These are phyloP conservation scores for Aviceda cuculoides DNA, from an alignment of 2,797 vertebrate genomes.

Conservation along the genomic window DNA sequence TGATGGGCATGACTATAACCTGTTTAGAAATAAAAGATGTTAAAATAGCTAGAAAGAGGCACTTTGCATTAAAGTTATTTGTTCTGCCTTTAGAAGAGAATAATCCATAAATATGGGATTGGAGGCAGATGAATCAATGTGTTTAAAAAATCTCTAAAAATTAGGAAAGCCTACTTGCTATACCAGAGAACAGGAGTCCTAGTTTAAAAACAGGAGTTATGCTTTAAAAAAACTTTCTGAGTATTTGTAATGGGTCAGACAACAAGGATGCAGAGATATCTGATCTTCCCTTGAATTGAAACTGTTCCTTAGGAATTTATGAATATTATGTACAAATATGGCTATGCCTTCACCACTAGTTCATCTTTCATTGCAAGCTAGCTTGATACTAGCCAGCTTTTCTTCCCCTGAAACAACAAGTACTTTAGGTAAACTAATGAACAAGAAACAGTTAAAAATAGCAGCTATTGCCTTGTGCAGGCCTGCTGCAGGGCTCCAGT, in stretches of 20 bases:
- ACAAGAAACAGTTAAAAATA: background rate
- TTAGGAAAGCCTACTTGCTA: background rate
- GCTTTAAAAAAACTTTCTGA: background rate
- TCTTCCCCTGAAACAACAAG: background rate
- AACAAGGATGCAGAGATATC: background rate
- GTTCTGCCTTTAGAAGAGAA: background rate
- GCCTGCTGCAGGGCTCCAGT: background rate
- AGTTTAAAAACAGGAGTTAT: background rate
- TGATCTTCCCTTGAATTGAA: background rate
- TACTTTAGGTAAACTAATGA: background rate
- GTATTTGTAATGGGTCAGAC: background rate
- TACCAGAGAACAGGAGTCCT: background rate
- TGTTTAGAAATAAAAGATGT: background rate
- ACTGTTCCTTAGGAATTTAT: background rate
- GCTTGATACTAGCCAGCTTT: background rate
- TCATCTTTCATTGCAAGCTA: background rate
- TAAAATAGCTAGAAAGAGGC: background rate
- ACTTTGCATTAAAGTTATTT: background rate
- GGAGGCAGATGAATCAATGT: background rate
- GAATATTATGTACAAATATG: background rate
- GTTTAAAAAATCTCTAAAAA: background rate
- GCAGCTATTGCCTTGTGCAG: background rate
- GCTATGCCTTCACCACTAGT: background rate
- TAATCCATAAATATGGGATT: background rate
- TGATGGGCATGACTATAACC: background rate